Evolutionary conservation across 2,113 vertebrate genomes (phyloP).

Genomic region (Lagopus leucura): DNA sequence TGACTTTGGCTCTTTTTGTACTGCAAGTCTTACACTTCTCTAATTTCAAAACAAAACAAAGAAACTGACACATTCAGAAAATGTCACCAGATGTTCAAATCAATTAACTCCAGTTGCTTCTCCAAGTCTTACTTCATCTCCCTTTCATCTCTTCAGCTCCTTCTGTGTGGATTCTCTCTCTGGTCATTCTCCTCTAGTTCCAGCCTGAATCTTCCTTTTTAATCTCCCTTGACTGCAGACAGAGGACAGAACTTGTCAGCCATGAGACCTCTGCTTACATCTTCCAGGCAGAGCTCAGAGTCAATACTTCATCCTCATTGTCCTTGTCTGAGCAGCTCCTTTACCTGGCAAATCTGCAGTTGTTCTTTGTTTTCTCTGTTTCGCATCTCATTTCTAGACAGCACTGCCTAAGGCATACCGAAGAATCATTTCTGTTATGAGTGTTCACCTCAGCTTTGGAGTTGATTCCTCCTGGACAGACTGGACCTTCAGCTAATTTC

Average conservation of each 20-base stretch:
- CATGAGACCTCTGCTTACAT: neutral
- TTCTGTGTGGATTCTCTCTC: neutral
- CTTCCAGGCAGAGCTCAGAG: neutral
- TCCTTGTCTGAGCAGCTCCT: neutral
- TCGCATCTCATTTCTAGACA: neutral
- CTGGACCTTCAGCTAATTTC: neutral
- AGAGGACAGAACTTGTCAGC: neutral
- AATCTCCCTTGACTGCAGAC: neutral
- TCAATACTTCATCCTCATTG: neutral
- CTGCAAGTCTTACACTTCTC: neutral
- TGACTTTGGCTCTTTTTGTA: neutral
- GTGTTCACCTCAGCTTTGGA: neutral
- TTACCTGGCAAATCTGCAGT: neutral
- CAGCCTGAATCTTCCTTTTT: neutral
- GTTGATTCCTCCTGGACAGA: neutral
- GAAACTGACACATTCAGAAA: neutral
- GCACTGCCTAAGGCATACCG: neutral
- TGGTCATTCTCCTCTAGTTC: neutral
- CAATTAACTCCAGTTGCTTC: neutral
- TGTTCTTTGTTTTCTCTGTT: neutral
- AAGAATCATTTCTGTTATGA: neutral
- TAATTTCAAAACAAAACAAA: neutral
- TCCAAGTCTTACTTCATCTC: neutral
- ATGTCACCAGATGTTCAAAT: neutral
- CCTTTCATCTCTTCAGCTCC: neutral